These are phyloP conservation scores for Tenualosa thibaudeaui DNA, from an alignment of 2,797 vertebrate genomes.

Conservation along the genomic window DNA sequence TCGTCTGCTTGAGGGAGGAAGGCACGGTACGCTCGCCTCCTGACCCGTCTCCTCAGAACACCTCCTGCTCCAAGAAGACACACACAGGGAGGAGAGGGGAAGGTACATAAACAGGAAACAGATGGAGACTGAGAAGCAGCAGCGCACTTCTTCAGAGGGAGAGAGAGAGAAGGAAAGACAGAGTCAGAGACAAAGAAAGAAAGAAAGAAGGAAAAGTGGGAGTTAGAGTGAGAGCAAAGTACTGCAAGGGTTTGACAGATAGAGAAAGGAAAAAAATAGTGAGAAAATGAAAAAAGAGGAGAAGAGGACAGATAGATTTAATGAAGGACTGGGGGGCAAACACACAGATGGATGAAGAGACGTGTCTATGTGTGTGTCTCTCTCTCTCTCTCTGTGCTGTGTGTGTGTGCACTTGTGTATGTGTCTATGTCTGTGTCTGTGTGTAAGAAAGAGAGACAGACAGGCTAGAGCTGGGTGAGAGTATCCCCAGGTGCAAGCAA, in stretches of 20 bases:
- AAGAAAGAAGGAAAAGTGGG: not conserved
- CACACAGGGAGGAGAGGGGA: not conserved
- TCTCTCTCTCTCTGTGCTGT: no score
- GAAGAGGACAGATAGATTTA: not conserved
- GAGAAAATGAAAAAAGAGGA: not conserved
- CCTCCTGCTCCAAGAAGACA: not conserved
- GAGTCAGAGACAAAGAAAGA: not conserved
- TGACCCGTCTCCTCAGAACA: constrained; percentile 7
- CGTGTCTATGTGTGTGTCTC: not conserved
- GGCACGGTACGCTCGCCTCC: not conserved
- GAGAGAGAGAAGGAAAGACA: not conserved
- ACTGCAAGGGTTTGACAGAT: not conserved
- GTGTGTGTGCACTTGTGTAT: not conserved
- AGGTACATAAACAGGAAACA: constrained; percentile 45
- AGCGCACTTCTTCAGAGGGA: constrained; percentile 19
- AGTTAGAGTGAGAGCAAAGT: not conserved
- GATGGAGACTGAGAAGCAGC: not conserved
- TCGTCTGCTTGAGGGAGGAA: not conserved
- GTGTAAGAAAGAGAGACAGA: not conserved
- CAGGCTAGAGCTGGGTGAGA: not conserved
- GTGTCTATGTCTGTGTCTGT: not conserved
- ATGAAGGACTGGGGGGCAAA: not conserved
- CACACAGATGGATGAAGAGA: not conserved
- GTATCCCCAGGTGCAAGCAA: not conserved
- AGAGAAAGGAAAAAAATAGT: not conserved